These are phyloP conservation scores for Acleris literana DNA, from an alignment of 2,888 invertebrate species.

Conservation along the genomic window DNA sequence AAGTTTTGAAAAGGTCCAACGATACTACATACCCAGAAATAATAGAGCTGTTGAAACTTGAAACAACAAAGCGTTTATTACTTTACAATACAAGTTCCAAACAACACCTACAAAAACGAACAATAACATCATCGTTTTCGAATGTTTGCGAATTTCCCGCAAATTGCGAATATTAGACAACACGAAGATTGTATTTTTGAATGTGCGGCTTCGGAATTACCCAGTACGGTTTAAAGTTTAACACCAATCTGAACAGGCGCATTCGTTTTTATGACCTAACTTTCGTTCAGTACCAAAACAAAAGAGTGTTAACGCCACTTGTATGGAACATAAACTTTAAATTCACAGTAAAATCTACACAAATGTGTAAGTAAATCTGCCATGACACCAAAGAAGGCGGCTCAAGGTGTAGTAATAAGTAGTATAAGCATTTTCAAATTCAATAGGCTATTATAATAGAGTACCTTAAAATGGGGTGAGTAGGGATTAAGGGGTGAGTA, in stretches of 20 bases:
- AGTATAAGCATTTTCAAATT: too few species aligned
- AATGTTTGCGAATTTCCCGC: slow-evolving; percentile 25
- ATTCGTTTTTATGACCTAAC: slow-evolving; percentile 10
- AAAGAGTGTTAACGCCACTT: slow-evolving; percentile 14
- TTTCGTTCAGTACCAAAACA: slow-evolving; percentile 15
- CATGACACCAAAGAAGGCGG: too few species aligned
- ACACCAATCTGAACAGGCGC: slow-evolving; percentile 17
- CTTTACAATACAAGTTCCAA: not conserved
- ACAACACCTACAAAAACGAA: slow-evolving; percentile 1
- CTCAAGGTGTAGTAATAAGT: too few species aligned
- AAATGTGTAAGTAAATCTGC: too few species aligned
- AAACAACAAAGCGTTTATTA: not conserved
- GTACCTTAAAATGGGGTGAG: too few species aligned
- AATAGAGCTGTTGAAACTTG: not conserved
- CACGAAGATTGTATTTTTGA: slow-evolving; percentile 36
- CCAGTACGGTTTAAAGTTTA: slow-evolving; percentile 28
- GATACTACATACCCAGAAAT: not conserved
- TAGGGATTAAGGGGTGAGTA: too few species aligned
- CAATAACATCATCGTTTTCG: slow-evolving; percentile 7
- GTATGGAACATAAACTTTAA: not conserved
- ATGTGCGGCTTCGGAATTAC: slow-evolving; percentile 23
- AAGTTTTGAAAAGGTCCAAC: too few species aligned
- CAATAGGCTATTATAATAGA: too few species aligned
- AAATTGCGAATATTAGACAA: slow-evolving; percentile 35
- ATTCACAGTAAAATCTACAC: not conserved